These are phyloP conservation scores for Apus apus DNA, from an alignment of 2,113 vertebrate genomes.

Conservation along the genomic window DNA sequence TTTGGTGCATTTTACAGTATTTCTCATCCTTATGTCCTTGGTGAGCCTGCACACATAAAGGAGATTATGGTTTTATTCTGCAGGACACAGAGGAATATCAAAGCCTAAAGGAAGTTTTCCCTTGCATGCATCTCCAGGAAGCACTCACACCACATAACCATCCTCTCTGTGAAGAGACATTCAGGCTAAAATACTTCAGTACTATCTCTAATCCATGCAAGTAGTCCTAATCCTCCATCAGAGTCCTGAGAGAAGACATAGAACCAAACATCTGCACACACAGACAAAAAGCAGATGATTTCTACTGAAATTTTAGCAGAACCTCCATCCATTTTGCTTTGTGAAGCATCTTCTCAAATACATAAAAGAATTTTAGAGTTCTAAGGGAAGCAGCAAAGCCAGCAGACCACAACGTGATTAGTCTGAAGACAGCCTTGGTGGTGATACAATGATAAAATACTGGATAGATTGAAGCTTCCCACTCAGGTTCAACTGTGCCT, in stretches of 20 bases:
- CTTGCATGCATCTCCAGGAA: neutral
- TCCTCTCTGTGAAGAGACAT: neutral
- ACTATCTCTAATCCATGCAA: neutral
- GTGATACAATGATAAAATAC: neutral
- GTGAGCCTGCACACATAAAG: neutral
- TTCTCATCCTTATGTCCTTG: neutral
- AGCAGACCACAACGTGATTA: neutral
- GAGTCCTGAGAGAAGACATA: neutral
- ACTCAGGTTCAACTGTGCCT: neutral
- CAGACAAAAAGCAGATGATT: neutral
- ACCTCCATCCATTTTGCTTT: neutral
- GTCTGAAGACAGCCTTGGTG: neutral
- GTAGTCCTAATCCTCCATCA: neutral
- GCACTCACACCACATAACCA: neutral
- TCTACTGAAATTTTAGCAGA: neutral
- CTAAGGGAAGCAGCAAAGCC: neutral
- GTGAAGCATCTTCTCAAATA: neutral
- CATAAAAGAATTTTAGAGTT: neutral
- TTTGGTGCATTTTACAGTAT: neutral
- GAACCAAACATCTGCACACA: neutral
- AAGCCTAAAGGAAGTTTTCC: neutral
- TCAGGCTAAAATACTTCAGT: neutral
- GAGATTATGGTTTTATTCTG: neutral
- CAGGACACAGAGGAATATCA: neutral
- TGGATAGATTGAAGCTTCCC: neutral